A percentile compares a stretch with the other conserved stretches of the same genome.
Conservation (phyloP, 2,113 vertebrate genomes). For the Myxocyprinus asiaticus region DNA sequence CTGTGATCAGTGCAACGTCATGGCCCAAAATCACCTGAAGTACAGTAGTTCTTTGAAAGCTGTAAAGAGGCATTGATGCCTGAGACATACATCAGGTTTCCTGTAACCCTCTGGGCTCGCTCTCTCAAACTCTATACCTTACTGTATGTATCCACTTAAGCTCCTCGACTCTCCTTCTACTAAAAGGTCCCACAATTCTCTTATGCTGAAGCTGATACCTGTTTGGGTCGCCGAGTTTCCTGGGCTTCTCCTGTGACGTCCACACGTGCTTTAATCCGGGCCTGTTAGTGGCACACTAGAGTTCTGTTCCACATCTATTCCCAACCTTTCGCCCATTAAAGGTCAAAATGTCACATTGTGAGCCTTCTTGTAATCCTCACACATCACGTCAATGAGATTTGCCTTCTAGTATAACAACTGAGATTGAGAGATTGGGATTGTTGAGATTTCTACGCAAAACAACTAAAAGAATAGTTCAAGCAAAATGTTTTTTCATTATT, state of each 20-base stretch:
- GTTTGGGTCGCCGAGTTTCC: conserved; percentile 21
- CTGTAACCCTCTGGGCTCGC: background rate
- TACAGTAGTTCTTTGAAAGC: background rate
- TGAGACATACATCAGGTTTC: background rate
- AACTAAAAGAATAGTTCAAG: no score
- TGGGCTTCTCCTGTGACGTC: conserved; percentile 29
- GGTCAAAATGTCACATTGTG: background rate
- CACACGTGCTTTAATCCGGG: background rate
- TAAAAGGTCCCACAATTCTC: conserved; percentile 54
- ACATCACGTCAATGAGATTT: no score
- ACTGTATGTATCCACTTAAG: conserved; percentile 39
- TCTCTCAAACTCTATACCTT: conserved; percentile 32
- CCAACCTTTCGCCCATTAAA: background rate
- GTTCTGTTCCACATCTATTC: background rate
- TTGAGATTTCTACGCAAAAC: no score
- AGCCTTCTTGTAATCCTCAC: background rate
- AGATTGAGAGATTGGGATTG: no score
- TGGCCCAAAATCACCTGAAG: background rate
- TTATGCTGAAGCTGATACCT: conserved; percentile 47
- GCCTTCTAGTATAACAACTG: no score
- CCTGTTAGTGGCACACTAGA: background rate
- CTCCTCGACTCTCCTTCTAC: conserved; percentile 8
- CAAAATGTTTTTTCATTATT: no score
- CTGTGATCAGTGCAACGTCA: no score
- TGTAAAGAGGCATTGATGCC: conserved; percentile 6